Evolutionary conservation across 2,888 invertebrate species (phyloP).

Genomic region (Tenodera sinensis): DNA sequence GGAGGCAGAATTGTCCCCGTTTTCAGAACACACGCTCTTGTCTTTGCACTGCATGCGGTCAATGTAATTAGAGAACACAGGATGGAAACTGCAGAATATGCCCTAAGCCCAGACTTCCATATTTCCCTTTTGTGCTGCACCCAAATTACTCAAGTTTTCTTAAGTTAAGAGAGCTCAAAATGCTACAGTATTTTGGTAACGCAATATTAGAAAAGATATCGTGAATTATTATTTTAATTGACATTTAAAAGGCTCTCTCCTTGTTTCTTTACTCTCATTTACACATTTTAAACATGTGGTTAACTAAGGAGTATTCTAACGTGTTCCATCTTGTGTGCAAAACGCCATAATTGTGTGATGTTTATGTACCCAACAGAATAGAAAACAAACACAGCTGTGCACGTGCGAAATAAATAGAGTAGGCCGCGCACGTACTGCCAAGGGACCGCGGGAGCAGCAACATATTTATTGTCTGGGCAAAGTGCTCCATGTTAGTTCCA

Average conservation of each 20-base stretch:
- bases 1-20: neutral
- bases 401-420: neutral
- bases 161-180: too few species aligned
- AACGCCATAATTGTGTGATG: neutral
- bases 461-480: too few species aligned
- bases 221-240: too few species aligned
- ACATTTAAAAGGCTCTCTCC: too few species aligned
- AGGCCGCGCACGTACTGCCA: neutral
- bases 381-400: neutral
- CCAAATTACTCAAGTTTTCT: neutral
- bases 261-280: too few species aligned
- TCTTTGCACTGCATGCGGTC: constrained; percentile 7
- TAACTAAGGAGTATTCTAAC: neutral
- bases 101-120: too few species aligned
- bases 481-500: too few species aligned
- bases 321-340: neutral
- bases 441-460: neutral
- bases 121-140: neutral
- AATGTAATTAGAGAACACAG: neutral
- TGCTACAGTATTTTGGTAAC: too few species aligned
- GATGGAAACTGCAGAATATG: neutral
- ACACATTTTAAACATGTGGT: too few species aligned
- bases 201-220: too few species aligned
- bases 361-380: neutral
- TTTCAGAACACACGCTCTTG: neutral